Evolutionary conservation across 2,113 vertebrate genomes (phyloP), one percentile per base, ranked within the genome.

Genomic region (Ibidorhyncha struthersii): DNA sequence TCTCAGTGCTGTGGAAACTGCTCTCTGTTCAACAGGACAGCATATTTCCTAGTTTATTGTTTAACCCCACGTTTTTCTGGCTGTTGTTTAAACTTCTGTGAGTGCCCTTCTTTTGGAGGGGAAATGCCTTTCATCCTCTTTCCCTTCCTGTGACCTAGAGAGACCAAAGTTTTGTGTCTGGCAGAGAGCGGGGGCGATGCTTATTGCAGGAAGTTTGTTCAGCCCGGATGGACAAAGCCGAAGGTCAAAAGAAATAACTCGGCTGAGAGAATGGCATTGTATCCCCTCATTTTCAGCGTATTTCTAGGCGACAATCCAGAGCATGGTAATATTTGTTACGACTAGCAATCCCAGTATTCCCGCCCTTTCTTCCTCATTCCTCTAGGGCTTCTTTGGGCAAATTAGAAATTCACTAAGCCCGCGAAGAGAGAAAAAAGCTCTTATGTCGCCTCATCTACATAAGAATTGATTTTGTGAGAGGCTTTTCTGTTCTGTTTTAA

Each of bases 391-490:
- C 78, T 89, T 66, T 79, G 93, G 74, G 67, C 66, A 91, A 94
- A 95, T 95, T 88, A 95, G 94, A 84, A 96, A 91, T 90, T 94
- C 89, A 70, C 84, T 83, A 70, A 97, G 2, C 55, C 63, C 13
- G 4, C 0, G 12, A 89, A 67, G 82, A 73, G 58, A 85, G 56
- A 93, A 78, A 95, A 91, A 95, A 96, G 53, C 93, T 94, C 93
- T 86, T 77, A 32, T 87, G 93, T 90, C 45, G 41, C 58, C 92
- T 97, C 90, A 98, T 98, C 92, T 98, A 63, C 98, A 97, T 97
- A 86, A 98, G 97, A 98, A 98, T 96, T 90, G 96, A 96, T 91
- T 94, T 92, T 91, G 47, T 6, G 72, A 96, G 95, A 95, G 84
- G 88, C 93, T 97, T 97, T 97, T 97, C 61, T 62, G 71, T 80